phyloP scores from a whole-genome alignment of 2,888 invertebrate species.

The Beris morrisii region DNA sequence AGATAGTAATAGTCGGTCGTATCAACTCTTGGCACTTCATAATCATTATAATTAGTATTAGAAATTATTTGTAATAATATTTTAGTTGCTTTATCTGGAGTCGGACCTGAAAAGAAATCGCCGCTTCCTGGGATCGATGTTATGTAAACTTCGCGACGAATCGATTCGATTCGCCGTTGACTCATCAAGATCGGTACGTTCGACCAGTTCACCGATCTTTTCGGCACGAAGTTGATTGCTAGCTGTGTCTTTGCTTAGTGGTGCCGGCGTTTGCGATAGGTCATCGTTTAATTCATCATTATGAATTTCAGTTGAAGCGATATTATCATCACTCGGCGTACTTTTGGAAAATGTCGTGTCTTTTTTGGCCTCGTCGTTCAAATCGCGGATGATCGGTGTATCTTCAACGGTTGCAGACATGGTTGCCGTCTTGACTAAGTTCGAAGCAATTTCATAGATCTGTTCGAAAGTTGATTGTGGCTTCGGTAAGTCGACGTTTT shows the following conservation, averaged over 20 bases:
- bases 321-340: slow-evolving; percentile 48
- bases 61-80: slow-evolving; percentile 6
- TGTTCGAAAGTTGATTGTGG: neutral
- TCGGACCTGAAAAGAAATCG: slow-evolving; percentile 53
- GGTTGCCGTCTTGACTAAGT: slow-evolving; percentile 41
- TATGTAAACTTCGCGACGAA: slow-evolving; percentile 52
- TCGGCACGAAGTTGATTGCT: slow-evolving; percentile 3
- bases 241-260: neutral
- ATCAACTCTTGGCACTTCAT: slow-evolving; percentile 19
- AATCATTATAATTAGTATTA: slow-evolving; percentile 35
- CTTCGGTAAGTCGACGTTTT: neutral
- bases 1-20: neutral
- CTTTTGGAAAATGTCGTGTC: slow-evolving; percentile 50
- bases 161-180: slow-evolving; percentile 12
- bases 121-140: slow-evolving; percentile 58
- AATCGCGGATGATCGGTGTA: slow-evolving; percentile 56
- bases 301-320: neutral
- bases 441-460: slow-evolving; percentile 26
- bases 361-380: slow-evolving; percentile 53
- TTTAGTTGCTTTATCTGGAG: slow-evolving; percentile 40
- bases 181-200: slow-evolving; percentile 2
- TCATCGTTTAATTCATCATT: neutral
- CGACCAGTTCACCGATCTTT: slow-evolving; percentile 19
- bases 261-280: neutral
- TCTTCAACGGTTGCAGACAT: slow-evolving; percentile 56